These are phyloP conservation scores for Pseudocheirus occidentalis DNA, from an alignment of 2,797 vertebrate genomes.

Conservation along the genomic window DNA sequence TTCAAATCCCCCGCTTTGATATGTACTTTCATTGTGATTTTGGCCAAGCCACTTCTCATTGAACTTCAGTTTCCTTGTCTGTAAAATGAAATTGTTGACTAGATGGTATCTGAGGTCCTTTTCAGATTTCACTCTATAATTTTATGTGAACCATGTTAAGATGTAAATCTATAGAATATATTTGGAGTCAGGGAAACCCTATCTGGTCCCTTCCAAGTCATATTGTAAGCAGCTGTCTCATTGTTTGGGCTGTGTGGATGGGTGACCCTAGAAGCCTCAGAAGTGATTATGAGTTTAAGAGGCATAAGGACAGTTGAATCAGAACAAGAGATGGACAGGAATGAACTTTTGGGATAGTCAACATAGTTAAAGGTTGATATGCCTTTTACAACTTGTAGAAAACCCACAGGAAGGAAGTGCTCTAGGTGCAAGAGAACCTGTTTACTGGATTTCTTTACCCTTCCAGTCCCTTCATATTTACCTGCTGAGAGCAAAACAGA, in stretches of 20 bases:
- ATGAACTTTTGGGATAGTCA: neutral
- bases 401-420: neutral
- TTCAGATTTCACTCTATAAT: neutral
- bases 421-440: neutral
- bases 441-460: neutral
- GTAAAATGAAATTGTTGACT: neutral
- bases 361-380: neutral
- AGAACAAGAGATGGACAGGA: neutral
- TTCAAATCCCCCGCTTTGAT: neutral
- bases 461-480: slow-evolving; percentile 33
- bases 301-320: neutral
- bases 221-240: neutral
- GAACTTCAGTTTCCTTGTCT: neutral
- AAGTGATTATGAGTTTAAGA: neutral
- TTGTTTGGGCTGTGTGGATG: neutral
- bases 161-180: neutral
- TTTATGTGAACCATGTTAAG: neutral
- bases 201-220: neutral
- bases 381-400: neutral
- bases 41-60: neutral
- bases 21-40: neutral
- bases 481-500: slow-evolving; percentile 76
- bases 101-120: neutral
- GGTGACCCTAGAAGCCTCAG: neutral
- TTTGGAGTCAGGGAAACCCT: neutral